Percentiles rank a stretch among this genome's conserved stretches.
phyloP scores from a whole-genome alignment of 2,797 vertebrate species.

The Poecilia gillii region DNA sequence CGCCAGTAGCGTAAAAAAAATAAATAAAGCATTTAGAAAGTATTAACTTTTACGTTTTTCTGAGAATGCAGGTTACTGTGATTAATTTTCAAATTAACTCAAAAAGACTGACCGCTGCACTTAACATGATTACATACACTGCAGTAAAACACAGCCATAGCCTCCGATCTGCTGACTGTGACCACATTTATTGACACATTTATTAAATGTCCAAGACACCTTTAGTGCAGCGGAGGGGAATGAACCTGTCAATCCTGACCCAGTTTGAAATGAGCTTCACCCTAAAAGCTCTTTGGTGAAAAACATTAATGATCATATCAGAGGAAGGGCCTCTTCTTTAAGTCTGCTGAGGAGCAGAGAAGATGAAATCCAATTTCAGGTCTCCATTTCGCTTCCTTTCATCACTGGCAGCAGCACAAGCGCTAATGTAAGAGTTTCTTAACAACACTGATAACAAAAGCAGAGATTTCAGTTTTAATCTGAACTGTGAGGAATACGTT shows the following conservation, averaged over 20 bases:
- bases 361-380: constrained; percentile 32
- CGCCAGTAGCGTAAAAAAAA: not conserved
- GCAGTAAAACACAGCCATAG: not conserved
- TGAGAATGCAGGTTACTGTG: not conserved
- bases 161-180: not conserved
- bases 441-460: constrained; percentile 6
- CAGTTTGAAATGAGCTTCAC: constrained; percentile 19
- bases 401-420: not conserved
- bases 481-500: not conserved
- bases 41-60: not conserved
- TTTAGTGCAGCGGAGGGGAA: constrained; percentile 16
- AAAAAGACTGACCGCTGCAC: not conserved
- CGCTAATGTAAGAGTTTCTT: constrained; percentile 18
- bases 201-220: constrained; percentile 21
- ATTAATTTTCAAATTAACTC: not conserved
- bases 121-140: not conserved
- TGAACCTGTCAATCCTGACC: constrained; percentile 2
- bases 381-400: constrained; percentile 26
- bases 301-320: constrained; percentile 11
- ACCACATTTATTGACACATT: too few relatives aligned
- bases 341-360: constrained; percentile 39
- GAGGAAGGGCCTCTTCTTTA: constrained; percentile 10
- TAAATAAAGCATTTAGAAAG: not conserved
- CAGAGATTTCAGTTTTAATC: not conserved
- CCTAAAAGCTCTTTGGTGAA: constrained; percentile 1